Conservation (phyloP, 2,888 invertebrate genomes). For the Tridacna gigas region DNA sequence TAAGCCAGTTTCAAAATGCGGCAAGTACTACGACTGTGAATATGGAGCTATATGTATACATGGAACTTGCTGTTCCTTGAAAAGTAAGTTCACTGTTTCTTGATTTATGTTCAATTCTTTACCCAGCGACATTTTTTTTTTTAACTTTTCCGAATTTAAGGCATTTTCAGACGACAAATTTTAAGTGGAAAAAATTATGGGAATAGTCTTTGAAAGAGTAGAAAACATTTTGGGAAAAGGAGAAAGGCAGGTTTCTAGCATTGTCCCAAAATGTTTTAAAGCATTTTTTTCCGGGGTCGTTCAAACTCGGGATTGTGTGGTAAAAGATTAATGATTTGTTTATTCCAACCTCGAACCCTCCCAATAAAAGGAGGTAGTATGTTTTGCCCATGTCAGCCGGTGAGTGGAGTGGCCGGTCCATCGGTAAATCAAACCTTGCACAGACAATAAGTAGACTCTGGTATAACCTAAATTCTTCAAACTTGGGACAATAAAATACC, state of each 20-base stretch:
- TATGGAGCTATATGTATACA: constrained; percentile 10
- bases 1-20: constrained; percentile 3
- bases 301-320: no score
- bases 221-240: background rate
- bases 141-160: background rate
- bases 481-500: no score
- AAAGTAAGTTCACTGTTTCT: background rate
- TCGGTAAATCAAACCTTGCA: no score
- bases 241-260: background rate
- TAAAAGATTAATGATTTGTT: no score
- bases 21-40: background rate
- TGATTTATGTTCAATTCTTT: background rate
- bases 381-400: no score
- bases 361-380: no score
- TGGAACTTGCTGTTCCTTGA: constrained; percentile 7
- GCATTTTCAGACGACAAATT: background rate
- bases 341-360: no score
- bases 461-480: no score
- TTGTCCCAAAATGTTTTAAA: no score
- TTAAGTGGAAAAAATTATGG: background rate
- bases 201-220: background rate
- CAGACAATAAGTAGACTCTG: no score
- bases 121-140: background rate
- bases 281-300: no score
- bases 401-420: no score